phyloP scores from a whole-genome alignment of 1,140 invertebrate genomes.

The Pissodes strobi region DNA sequence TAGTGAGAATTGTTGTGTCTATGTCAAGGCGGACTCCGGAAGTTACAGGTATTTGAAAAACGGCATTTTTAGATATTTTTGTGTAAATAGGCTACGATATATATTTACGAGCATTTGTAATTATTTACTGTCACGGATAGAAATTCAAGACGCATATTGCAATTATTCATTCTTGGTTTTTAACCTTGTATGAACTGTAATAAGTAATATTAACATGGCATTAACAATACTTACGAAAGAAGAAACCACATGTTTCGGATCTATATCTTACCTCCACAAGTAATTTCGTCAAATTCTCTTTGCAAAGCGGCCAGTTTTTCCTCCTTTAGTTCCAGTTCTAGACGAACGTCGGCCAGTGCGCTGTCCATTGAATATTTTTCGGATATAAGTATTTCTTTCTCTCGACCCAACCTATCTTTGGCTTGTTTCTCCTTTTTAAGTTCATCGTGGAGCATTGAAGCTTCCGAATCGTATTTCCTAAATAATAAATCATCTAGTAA shows the following conservation, averaged over 20 bases:
- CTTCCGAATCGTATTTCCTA: slow-evolving; percentile 87
- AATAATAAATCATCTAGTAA: neutral
- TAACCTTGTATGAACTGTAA: neutral
- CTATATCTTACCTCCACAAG: slow-evolving; percentile 64
- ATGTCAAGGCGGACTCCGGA: too few relatives aligned
- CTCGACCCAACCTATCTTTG: slow-evolving; percentile 79
- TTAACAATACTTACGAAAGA: neutral
- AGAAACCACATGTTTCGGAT: neutral
- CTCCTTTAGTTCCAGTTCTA: slow-evolving; percentile 86
- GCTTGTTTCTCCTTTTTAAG: slow-evolving; percentile 75
- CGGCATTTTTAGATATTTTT: too few relatives aligned
- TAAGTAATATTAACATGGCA: neutral
- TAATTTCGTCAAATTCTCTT: slow-evolving; percentile 83
- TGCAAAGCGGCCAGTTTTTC: slow-evolving; percentile 78
- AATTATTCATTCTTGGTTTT: too few relatives aligned
- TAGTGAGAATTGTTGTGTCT: too few relatives aligned
- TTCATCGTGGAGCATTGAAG: slow-evolving; percentile 81
- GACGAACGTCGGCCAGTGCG: slow-evolving; percentile 75
- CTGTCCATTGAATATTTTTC: slow-evolving; percentile 88
- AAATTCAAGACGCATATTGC: too few relatives aligned
- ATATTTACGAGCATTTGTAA: too few relatives aligned
- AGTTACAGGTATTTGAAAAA: too few relatives aligned
- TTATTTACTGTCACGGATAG: too few relatives aligned
- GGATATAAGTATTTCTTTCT: slow-evolving; percentile 79
- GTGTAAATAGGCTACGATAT: too few relatives aligned